These are phyloP conservation scores for Entomyzon cyanotis DNA, from an alignment of 2,113 vertebrate genomes.

Conservation along the genomic window DNA sequence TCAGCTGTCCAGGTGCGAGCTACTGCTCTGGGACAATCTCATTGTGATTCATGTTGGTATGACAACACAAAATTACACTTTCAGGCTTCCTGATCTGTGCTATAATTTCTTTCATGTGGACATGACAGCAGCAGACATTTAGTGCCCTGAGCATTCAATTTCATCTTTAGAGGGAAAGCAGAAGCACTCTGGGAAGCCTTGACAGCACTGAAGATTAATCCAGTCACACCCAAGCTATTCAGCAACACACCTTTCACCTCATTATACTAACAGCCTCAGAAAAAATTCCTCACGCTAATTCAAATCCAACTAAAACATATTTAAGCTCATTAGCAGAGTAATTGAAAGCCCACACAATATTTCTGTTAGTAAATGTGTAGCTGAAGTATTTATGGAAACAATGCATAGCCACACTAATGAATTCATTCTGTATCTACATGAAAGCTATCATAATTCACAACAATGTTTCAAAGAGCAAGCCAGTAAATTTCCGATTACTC, in stretches of 20 bases:
- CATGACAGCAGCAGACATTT: neutral
- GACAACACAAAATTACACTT: neutral
- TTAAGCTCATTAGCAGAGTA: slow-evolving; percentile 24
- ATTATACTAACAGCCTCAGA: neutral
- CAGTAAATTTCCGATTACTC: neutral
- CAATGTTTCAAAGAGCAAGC: slow-evolving; percentile 2
- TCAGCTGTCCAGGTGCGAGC: neutral
- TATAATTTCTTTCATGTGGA: neutral
- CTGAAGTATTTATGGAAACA: slow-evolving; percentile 39
- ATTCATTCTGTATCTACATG: neutral
- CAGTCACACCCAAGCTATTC: neutral
- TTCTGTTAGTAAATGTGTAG: slow-evolving; percentile 3
- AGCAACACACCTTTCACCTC: neutral
- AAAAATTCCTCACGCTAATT: neutral
- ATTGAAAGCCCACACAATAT: neutral
- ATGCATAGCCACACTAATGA: neutral
- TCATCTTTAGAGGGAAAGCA: neutral
- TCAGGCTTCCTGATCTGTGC: neutral
- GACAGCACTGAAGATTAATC: neutral
- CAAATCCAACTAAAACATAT: neutral
- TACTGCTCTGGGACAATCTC: neutral
- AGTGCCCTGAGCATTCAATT: neutral
- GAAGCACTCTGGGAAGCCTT: neutral
- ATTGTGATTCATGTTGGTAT: neutral
- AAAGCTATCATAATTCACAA: slow-evolving; percentile 15